These are phyloP conservation scores for Psittacula echo DNA, from an alignment of 2,797 vertebrate species.

Conservation along the genomic window DNA sequence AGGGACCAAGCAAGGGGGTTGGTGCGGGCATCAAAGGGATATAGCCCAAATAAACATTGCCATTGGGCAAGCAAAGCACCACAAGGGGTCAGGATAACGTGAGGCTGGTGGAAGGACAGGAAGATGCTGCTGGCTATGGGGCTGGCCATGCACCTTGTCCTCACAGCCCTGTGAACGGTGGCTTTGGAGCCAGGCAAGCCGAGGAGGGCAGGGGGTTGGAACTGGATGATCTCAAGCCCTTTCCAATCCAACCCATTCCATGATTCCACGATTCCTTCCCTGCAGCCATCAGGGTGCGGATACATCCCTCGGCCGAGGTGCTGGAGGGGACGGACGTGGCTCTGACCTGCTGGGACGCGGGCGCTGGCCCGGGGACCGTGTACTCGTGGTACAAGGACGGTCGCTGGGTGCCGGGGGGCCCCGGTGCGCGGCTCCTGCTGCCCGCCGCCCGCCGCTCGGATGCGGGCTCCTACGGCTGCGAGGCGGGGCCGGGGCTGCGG, in stretches of 20 bases:
- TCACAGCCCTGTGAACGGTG: accelerated
- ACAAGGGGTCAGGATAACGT: accelerated
- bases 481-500: neutral
- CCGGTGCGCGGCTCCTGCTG: neutral
- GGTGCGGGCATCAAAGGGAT: accelerated
- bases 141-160: neutral
- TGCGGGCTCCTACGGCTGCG: slow-evolving; percentile 70
- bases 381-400: slow-evolving; percentile 77
- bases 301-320: slow-evolving; percentile 55
- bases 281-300: slow-evolving; percentile 60
- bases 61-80: accelerated
- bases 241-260: neutral
- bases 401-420: slow-evolving; percentile 67
- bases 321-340: slow-evolving; percentile 63
- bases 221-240: neutral
- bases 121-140: too few species aligned
- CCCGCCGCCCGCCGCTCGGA: neutral
- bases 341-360: slow-evolving; percentile 62
- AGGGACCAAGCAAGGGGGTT: accelerated
- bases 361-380: neutral
- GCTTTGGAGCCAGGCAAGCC: neutral
- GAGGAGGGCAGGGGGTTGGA: neutral
- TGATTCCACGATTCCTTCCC: neutral
- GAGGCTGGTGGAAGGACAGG: too few species aligned
- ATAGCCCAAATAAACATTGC: neutral